phyloP scores from a whole-genome alignment of 2,888 invertebrate genomes.

The Eupithecia tripunctaria region DNA sequence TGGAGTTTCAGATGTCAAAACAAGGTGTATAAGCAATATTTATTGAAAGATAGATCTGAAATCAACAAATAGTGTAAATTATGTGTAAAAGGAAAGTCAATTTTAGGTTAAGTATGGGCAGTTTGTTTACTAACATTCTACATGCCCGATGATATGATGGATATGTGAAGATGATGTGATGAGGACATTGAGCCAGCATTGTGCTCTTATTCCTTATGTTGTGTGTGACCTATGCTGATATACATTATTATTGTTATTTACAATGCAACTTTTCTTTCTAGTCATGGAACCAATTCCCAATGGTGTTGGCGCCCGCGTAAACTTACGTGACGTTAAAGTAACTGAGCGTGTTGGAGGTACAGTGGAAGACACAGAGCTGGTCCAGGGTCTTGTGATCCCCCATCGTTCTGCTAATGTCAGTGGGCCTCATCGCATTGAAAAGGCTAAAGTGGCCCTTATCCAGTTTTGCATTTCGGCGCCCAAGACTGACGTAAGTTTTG shows the following conservation, averaged over 20 bases:
- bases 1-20: too few relatives aligned
- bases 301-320: conserved; percentile 90
- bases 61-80: too few relatives aligned
- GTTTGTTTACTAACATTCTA: too few relatives aligned
- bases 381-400: conserved; percentile 97
- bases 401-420: conserved; percentile 94
- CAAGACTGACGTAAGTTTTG: conserved; percentile 94
- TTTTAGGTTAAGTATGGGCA: too few relatives aligned
- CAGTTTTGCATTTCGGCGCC: conserved; percentile 99
- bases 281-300: conserved; percentile 82
- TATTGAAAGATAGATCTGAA: too few relatives aligned
- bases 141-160: too few relatives aligned
- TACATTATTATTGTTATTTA: background rate
- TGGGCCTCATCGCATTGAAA: conserved; percentile 97
- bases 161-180: background rate
- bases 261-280: conserved; percentile 40
- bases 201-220: background rate
- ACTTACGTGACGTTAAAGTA: conserved; percentile 98
- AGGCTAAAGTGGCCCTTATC: conserved; percentile 99
- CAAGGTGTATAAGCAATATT: too few relatives aligned
- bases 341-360: conserved; percentile 98
- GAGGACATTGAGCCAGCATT: background rate
- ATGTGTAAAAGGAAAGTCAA: too few relatives aligned
- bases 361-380: conserved; percentile 97
- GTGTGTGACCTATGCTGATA: background rate